Base-by-base conservation (phyloP, 2,888 invertebrate genomes). In the Agriopis leucophaearia region DNA sequence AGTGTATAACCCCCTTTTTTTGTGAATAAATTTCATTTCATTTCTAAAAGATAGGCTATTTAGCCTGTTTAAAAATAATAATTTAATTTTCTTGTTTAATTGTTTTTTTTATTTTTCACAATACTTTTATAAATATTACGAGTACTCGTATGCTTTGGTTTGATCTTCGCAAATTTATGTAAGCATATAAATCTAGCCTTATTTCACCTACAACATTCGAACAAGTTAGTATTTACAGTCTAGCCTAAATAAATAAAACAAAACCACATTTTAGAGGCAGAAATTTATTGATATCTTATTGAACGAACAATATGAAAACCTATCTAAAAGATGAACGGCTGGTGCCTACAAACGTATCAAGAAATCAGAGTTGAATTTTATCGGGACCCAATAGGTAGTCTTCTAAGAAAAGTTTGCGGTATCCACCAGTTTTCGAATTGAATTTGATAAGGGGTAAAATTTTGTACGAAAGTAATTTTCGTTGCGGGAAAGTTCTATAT, bases 401-500 rank as follows among this genome's bases (percentile, higher is more conserved):
- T 77, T 74, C 78, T 75, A 69, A 64, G 77, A 79, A 84, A n/a
- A 84, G 75, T 85, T 85, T 74, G 75, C 72, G 79, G 76, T 79
- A 78, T 77, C 78, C 77, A 75, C 77, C 80, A 81, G 79, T 81
- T 83, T 75, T 78, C 72, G 77, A 81, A 84, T 83, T 83, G 83
- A 84, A 85, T 85, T 86, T 85, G 82, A 85, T 81, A 85, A 82
- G 81, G 84, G 85, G 79, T 82, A 71, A 85, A 82, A 82, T 83
- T 84, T 82, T 78, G 78, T 78, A 78, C 73, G 77, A 81, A 76
- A 84, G 85, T 83, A 81, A 84, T 85, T 82, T 85, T 80, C 79
- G 75, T 78, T 68, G 64, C 72, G 74, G 68, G 54, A 80, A 84
- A 81, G 75, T 84, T 84, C 71, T 76, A 73, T 79, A 78, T 80